Evolutionary conservation across 1,140 invertebrate genomes (phyloP), one percentile per base, ranked within the genome.

Genomic region (Sminthurinus signatus): DNA sequence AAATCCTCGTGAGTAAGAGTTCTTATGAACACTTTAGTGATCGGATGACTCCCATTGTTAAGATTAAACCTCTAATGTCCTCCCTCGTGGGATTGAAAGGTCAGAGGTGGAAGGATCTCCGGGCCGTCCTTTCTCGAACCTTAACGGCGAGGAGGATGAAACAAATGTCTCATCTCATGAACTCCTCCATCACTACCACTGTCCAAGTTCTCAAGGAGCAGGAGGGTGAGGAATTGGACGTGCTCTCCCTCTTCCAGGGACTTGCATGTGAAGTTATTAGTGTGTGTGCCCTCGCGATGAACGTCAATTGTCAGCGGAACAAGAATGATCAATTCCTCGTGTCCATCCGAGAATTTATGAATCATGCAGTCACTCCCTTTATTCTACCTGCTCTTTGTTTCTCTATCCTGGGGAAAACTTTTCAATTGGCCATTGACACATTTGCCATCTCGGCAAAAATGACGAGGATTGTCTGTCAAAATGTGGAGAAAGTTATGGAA

Each of bases 81-180:
- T 74, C 76, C 0, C 14, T 78, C 5, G 74, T 75, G 14, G 74
- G 69, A 4, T 50, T 78, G 1, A 68, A 71, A 23, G 77, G 75
- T 59, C 69, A 74, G 15, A 60, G 75, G 19, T 83, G 81, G 81
- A 80, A 81, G 63, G 74, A 79, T 21, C 76, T 81, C 3, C 68
- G 81, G 10, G 72, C 71, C 3, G 73, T 79, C 17, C 73, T 82
- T 27, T 79, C 79, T 39, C 80, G 81, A n/a, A 79, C 78, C 1
- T 83, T 83, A 68, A 80, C 78, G 39, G 73, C 77, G 12, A 62
- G 73, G 19, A 83, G 82, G 73, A 75, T 83, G 71, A 78, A 77
- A 70, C 74, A 72, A 17, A 75, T 80, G 75, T 65, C 65, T 21
- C 63, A 69, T 2, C 70, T 75, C 8, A 77, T 79, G 50, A 72